Conservation (phyloP, 2,888 invertebrate genomes). For the Melitaea athalia region DNA sequence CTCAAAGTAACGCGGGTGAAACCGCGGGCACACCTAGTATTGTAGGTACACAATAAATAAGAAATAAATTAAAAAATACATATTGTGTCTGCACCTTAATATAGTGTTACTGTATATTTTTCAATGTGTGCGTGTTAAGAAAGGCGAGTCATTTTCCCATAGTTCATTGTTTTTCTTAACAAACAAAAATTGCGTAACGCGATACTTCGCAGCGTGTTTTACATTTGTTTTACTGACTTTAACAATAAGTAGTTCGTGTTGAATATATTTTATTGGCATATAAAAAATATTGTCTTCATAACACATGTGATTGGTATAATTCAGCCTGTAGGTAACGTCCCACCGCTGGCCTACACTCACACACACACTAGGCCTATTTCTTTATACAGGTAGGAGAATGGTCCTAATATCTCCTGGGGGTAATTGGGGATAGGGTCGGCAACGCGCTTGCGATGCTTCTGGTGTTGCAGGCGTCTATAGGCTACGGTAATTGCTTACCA, state of each 20-base stretch:
- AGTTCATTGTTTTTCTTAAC: conserved; percentile 47
- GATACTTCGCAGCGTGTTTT: conserved; percentile 22
- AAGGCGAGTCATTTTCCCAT: conserved; percentile 60
- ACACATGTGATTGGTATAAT: too few species aligned
- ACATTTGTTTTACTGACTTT: neutral
- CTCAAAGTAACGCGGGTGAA: too few species aligned
- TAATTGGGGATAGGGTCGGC: too few species aligned
- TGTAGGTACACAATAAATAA: neutral
- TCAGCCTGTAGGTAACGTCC: too few species aligned
- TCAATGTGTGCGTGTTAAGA: conserved; percentile 45
- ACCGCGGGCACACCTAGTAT: neutral
- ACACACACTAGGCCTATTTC: too few species aligned
- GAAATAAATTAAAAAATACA: neutral
- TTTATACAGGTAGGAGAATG: too few species aligned
- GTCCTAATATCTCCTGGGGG: too few species aligned
- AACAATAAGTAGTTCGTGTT: neutral
- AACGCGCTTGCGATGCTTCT: too few species aligned
- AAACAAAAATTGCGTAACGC: conserved; percentile 45
- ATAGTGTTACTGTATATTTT: conserved; percentile 14
- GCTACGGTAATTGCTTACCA: too few species aligned
- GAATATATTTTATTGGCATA: neutral
- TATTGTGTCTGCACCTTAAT: conserved; percentile 7
- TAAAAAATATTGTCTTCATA: neutral
- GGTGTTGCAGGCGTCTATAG: too few species aligned
- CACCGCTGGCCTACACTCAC: too few species aligned